Evolutionary conservation across 2,888 invertebrate species (phyloP).

Genomic region (Dryobotodes eremita): DNA sequence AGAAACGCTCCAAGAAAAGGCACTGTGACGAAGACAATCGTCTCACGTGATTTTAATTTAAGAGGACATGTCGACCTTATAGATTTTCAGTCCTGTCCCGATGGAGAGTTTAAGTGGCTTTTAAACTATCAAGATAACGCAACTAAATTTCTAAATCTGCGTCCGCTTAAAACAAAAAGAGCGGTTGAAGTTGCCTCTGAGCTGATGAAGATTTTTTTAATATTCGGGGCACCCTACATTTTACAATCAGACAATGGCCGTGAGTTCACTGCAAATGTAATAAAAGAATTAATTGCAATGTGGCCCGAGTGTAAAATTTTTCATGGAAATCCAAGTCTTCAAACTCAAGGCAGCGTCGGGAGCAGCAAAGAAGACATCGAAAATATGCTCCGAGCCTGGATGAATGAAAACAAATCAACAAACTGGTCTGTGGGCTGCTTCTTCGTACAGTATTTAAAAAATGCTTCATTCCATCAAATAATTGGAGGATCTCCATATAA

Average conservation of each 20-base stretch:
- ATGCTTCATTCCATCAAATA: neutral
- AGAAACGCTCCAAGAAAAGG: constrained; percentile 5
- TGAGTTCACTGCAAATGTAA: constrained; percentile 6
- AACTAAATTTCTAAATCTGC: constrained; percentile 6
- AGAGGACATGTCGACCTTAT: constrained; percentile 11
- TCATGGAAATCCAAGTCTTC: neutral
- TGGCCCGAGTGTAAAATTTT: constrained; percentile 14
- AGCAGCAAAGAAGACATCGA: neutral
- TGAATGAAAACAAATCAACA: constrained; percentile 10
- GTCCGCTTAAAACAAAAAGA: constrained; percentile 13
- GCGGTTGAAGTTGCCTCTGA: constrained; percentile 4
- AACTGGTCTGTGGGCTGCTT: constrained; percentile 10
- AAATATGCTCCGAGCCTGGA: constrained; percentile 3
- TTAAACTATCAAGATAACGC: constrained; percentile 11
- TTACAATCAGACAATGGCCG: neutral
- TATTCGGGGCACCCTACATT: constrained; percentile 6
- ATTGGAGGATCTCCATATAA: constrained; percentile 14
- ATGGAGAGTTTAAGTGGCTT: constrained; percentile 19
- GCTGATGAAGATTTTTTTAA: constrained; percentile 15
- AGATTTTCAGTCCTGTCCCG: constrained; percentile 13
- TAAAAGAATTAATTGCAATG: constrained; percentile 12
- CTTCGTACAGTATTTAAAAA: constrained; percentile 5
- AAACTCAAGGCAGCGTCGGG: neutral
- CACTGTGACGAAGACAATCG: neutral
- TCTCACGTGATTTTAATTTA: constrained; percentile 1